phyloP scores from a whole-genome alignment of 1,140 invertebrate species.

The Lutraria rhynchaena region DNA sequence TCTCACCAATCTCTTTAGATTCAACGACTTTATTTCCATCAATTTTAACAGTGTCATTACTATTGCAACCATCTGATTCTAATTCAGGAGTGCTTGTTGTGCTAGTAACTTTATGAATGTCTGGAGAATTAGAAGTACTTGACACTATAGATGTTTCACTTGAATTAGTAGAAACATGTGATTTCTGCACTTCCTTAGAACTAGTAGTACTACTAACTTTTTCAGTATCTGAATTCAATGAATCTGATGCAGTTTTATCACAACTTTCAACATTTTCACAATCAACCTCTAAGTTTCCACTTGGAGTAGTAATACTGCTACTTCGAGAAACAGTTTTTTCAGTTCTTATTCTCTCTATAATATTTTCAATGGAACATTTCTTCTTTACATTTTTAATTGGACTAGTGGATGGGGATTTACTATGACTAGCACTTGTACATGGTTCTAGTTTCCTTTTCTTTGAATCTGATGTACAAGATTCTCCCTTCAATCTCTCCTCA shows the following conservation, averaged over 20 bases:
- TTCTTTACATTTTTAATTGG: conserved; percentile 21
- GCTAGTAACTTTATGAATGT: no score
- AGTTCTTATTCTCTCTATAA: conserved; percentile 46
- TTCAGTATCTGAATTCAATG: neutral
- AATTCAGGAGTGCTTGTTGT: no score
- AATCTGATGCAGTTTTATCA: neutral
- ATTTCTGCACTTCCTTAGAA: no score
- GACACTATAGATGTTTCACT: no score
- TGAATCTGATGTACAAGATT: neutral
- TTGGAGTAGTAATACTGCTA: neutral
- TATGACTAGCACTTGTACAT: neutral
- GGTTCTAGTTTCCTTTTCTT: conserved; percentile 26
- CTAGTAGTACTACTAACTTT: neutral
- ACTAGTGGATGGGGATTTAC: neutral
- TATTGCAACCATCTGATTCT: no score
- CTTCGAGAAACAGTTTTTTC: conserved; percentile 30
- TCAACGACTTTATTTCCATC: neutral
- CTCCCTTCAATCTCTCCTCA: conserved; percentile 8
- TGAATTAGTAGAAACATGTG: no score
- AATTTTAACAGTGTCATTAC: no score
- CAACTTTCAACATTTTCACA: no score
- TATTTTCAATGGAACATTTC: conserved; percentile 50
- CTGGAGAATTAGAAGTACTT: no score
- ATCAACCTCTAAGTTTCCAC: no score
- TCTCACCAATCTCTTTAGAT: neutral